phyloP scores from a whole-genome alignment of 1,140 invertebrate species.

The Wasmannia auropunctata region DNA sequence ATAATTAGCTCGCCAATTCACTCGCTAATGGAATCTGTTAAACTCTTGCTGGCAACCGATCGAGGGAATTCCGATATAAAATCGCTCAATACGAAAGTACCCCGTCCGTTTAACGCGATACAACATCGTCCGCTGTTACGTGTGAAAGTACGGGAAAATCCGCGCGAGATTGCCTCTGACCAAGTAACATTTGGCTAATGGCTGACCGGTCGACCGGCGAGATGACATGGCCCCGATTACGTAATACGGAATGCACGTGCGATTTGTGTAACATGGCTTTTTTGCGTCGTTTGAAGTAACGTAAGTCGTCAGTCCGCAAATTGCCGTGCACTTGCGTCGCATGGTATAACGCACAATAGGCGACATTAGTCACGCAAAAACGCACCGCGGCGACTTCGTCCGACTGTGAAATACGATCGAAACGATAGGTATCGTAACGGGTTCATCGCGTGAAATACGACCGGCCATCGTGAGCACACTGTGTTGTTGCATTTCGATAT shows the following conservation, averaged over 20 bases:
- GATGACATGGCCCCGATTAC: constrained; percentile 8
- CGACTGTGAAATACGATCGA: constrained; percentile 6
- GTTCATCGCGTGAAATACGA: constrained; percentile 31
- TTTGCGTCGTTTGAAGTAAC: neutral
- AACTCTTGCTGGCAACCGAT: neutral
- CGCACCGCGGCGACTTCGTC: neutral
- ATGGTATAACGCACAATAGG: neutral
- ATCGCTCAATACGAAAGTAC: neutral
- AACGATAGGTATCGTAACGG: constrained; percentile 16
- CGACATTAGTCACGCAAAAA: neutral
- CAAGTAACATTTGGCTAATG: constrained; percentile 53
- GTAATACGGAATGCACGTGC: constrained; percentile 11
- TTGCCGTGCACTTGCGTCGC: neutral
- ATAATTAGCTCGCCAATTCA: constrained; percentile 20
- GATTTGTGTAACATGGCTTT: constrained; percentile 37
- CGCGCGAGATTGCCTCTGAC: constrained; percentile 15
- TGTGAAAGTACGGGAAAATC: constrained; percentile 41
- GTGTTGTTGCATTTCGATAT: neutral
- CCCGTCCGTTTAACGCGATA: neutral
- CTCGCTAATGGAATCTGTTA: neutral
- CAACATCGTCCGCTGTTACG: constrained; percentile 6
- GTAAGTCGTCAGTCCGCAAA: constrained; percentile 4
- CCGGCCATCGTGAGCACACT: neutral
- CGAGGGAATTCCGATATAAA: neutral
- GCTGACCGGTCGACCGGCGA: neutral